phyloP scores from a whole-genome alignment of 2,888 invertebrate species.

The Blastobasis lacticolella region DNA sequence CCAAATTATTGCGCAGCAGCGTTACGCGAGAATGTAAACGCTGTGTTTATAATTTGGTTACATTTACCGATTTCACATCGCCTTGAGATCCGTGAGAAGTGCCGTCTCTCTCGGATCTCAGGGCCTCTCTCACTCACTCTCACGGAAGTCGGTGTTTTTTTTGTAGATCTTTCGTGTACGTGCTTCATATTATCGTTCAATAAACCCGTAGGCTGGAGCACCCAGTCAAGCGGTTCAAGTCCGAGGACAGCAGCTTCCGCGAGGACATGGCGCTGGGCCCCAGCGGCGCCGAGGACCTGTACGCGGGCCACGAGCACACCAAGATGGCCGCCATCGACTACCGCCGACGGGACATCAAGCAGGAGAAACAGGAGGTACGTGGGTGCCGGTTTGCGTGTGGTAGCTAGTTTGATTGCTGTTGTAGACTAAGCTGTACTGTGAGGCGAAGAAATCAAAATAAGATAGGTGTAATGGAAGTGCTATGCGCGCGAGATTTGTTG shows the following conservation, averaged over 20 bases:
- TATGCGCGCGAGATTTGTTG: too few species aligned
- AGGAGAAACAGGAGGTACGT: constrained; percentile 66
- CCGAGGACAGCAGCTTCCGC: constrained; percentile 55
- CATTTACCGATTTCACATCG: background rate
- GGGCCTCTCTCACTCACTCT: too few species aligned
- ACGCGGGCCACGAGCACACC: constrained; percentile 75
- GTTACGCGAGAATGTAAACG: constrained; percentile 24
- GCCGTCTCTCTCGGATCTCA: too few species aligned
- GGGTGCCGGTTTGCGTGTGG: constrained; percentile 1
- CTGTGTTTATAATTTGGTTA: constrained; percentile 39
- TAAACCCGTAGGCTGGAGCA: constrained; percentile 81
- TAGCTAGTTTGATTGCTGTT: too few species aligned
- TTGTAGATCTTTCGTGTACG: too few species aligned
- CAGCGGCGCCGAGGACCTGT: constrained; percentile 63
- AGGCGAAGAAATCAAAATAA: too few species aligned
- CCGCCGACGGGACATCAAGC: constrained; percentile 64
- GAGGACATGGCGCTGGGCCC: constrained; percentile 51
- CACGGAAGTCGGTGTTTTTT: too few species aligned
- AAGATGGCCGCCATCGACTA: constrained; percentile 55
- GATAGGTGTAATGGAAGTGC: too few species aligned
- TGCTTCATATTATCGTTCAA: too few species aligned
- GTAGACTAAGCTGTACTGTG: too few species aligned
- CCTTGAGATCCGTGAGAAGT: too few species aligned
- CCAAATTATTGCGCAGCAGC: constrained; percentile 38
- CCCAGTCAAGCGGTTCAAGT: constrained; percentile 91